Conservation (phyloP, 2,888 invertebrate species). For the Alcis repandata region DNA sequence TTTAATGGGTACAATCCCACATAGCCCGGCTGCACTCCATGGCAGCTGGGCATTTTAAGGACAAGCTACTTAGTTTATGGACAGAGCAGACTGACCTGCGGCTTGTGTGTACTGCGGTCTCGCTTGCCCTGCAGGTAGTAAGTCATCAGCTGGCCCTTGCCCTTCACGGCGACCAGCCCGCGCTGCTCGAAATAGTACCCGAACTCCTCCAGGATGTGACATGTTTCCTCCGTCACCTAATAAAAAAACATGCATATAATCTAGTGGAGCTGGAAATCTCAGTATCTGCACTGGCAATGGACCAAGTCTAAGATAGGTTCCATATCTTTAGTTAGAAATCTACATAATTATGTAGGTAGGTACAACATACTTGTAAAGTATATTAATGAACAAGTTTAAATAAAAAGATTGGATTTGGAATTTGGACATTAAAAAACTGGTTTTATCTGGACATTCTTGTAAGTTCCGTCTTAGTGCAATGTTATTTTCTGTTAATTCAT, state of each 20-base stretch:
- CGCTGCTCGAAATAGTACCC: slow-evolving; percentile 98
- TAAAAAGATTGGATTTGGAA: slow-evolving; percentile 1
- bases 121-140: slow-evolving; percentile 93
- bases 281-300: neutral
- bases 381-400: neutral
- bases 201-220: slow-evolving; percentile 94
- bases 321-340: neutral
- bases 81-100: slow-evolving; percentile 14
- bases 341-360: neutral
- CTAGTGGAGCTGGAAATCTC: neutral
- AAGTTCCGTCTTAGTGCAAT: slow-evolving; percentile 20
- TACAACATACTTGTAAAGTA: too few relatives aligned
- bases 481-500: slow-evolving; percentile 26
- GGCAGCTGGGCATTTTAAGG: too few relatives aligned
- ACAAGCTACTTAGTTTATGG: too few relatives aligned
- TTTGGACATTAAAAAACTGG: slow-evolving; percentile 18
- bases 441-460: slow-evolving; percentile 16
- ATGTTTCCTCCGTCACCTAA: slow-evolving; percentile 98
- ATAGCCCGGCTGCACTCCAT: too few relatives aligned
- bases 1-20: too few relatives aligned
- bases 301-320: neutral
- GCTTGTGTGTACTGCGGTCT: slow-evolving; percentile 54
- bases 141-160: slow-evolving; percentile 98
- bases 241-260: neutral
- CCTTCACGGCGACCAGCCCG: slow-evolving; percentile 97